Evolutionary conservation across 2,888 invertebrate genomes (phyloP), one percentile per base, ranked within the genome.

Genomic region (Trachelus iudaicus): DNA sequence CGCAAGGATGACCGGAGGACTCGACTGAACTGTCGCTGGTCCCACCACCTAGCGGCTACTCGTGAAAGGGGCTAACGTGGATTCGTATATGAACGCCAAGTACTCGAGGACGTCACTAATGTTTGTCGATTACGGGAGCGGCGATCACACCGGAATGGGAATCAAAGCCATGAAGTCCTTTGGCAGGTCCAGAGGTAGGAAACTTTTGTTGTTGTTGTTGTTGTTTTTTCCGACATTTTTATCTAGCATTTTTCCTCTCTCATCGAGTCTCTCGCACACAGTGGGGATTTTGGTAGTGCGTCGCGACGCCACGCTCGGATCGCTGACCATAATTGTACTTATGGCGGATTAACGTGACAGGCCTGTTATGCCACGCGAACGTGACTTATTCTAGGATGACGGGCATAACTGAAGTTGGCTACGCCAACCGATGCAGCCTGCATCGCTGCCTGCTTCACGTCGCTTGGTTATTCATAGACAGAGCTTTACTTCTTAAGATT

Each of bases 151-250:
- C 93, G 96, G 95, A 94, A 96, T 96, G 96, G 96, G 96, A 95
- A 96, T 96, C 94, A 96, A 96, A 95, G 94, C 94, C 93, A 96
- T 96, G 96, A 96, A 96, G 94, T 95, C 96, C 93, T 96, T 95
- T 94, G 95, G 94, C 94, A 96, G 96, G 94, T 95, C 95, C 92
- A 96, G 95, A 96, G 96, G 96, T 96, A 93, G 93, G 93, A 71
- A 4, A n/a, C 9, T 13, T 4, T 30, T 68, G 68, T 30, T 4
- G 1, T 35, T 12, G 68, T 56, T 15, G n/a, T n/a, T n/a, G n/a
- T n/a, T n/a, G n/a, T 75, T 37, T 31, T 75, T 56, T 33, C 69
- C 40, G 0, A 23, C 1, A 23, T 56, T 15, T 23, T 23, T 23
- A 23, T 23, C 56, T 0, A 33, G 33, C 33, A 9, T 23, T 0